These are phyloP conservation scores for Trichonephila clavata DNA, from an alignment of 1,140 invertebrate species.

Conservation along the genomic window DNA sequence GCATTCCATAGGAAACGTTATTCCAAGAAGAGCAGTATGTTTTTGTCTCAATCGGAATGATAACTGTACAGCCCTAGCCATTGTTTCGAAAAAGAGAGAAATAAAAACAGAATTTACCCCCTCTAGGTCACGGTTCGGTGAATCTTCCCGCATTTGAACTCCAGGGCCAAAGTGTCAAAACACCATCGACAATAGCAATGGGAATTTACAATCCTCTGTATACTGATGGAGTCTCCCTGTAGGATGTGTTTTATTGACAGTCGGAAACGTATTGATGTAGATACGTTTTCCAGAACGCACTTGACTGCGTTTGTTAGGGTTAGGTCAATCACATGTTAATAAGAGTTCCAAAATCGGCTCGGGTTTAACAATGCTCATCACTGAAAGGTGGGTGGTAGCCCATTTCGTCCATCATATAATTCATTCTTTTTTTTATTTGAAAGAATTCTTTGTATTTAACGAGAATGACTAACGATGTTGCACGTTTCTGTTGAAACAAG, in stretches of 20 bases:
- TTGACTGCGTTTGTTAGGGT: slow-evolving; percentile 9
- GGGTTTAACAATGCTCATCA: not conserved
- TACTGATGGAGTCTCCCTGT: not conserved
- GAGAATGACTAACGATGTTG: not conserved
- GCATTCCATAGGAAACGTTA: not conserved
- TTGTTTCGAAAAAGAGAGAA: slow-evolving; percentile 49
- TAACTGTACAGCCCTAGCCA: not conserved
- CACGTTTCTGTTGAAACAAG: no score
- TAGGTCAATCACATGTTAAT: slow-evolving; percentile 63
- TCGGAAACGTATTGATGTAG: slow-evolving; percentile 42
- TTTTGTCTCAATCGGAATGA: slow-evolving; percentile 18
- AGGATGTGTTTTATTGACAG: slow-evolving; percentile 58
- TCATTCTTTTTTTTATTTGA: not conserved
- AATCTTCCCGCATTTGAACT: slow-evolving; percentile 20
- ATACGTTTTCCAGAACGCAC: not conserved
- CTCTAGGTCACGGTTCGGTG: slow-evolving; percentile 53
- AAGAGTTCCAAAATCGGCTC: not conserved
- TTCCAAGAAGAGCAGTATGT: not conserved
- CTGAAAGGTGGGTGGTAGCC: slow-evolving; percentile 25
- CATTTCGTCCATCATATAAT: not conserved
- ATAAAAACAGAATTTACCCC: slow-evolving; percentile 60
- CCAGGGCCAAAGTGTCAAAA: slow-evolving; percentile 56
- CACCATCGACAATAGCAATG: slow-evolving; percentile 40
- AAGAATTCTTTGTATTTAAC: not conserved
- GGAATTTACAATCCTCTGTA: slow-evolving; percentile 53